phyloP scores from a whole-genome alignment of 1,140 invertebrate species.

The Bombus affinis region DNA sequence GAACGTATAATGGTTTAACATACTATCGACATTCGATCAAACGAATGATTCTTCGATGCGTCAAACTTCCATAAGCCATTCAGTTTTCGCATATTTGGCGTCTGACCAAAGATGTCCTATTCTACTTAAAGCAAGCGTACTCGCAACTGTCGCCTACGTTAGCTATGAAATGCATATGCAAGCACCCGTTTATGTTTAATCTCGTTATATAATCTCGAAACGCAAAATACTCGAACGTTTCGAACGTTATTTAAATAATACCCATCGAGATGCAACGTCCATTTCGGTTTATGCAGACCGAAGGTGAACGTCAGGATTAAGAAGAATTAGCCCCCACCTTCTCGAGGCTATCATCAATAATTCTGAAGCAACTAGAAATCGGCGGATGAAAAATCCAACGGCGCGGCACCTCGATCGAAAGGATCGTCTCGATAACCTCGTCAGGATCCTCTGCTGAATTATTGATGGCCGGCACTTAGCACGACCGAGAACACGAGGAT shows the following conservation, averaged over 20 bases:
- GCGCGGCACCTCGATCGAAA: slow-evolving; percentile 22
- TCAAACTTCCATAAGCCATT: no score
- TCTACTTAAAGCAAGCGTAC: slow-evolving; percentile 4
- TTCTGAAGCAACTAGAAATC: slow-evolving; percentile 12
- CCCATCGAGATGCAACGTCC: neutral
- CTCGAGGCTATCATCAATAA: slow-evolving; percentile 10
- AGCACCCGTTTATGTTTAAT: neutral
- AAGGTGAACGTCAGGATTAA: neutral
- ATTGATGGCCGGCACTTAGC: slow-evolving; percentile 77
- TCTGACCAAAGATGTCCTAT: neutral
- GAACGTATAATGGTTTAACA: no score
- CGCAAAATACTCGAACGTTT: no score
- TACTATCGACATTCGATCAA: neutral
- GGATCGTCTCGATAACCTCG: slow-evolving; percentile 69
- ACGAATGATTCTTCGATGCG: neutral
- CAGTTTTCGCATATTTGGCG: neutral
- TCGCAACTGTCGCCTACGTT: no score
- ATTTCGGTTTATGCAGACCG: no score
- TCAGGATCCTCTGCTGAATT: slow-evolving; percentile 79
- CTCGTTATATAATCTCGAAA: neutral
- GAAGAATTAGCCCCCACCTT: neutral
- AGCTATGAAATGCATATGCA: no score
- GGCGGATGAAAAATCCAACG: slow-evolving; percentile 41
- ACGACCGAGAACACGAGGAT: slow-evolving; percentile 51
- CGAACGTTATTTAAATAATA: neutral